Evolutionary conservation across 2,888 invertebrate species (phyloP).

Genomic region (Entomobrya multifasciata): DNA sequence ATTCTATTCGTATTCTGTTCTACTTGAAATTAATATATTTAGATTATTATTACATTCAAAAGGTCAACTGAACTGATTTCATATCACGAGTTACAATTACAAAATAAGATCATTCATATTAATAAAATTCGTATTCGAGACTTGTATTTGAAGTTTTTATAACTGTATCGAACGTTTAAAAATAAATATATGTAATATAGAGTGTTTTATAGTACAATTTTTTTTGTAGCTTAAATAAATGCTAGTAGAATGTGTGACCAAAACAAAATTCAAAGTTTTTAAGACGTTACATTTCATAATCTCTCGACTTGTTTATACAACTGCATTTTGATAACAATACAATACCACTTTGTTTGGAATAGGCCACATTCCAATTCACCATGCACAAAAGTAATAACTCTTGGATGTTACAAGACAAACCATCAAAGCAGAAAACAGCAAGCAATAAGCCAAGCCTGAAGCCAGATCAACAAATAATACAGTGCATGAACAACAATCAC

Average conservation of each 20-base stretch:
- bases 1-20: too few species aligned
- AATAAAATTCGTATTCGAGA: too few species aligned
- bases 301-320: conserved; percentile 39
- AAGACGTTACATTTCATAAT: background rate
- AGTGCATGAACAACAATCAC: background rate
- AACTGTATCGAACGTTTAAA: too few species aligned
- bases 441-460: conserved; percentile 67
- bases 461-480: conserved; percentile 30
- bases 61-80: too few species aligned
- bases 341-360: background rate
- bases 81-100: too few species aligned
- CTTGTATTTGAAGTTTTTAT: too few species aligned
- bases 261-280: background rate
- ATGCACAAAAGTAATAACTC: background rate
- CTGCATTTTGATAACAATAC: conserved; percentile 3
- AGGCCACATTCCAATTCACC: background rate
- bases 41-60: too few species aligned
- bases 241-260: too few species aligned
- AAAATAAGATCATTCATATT: too few species aligned
- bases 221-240: background rate
- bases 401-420: conserved; percentile 27
- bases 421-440: background rate
- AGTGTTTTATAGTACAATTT: too few species aligned
- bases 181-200: too few species aligned
- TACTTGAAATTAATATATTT: too few species aligned